These are phyloP conservation scores for Cebus imitator DNA, from an alignment of 2,113 vertebrate species.

Conservation along the genomic window DNA sequence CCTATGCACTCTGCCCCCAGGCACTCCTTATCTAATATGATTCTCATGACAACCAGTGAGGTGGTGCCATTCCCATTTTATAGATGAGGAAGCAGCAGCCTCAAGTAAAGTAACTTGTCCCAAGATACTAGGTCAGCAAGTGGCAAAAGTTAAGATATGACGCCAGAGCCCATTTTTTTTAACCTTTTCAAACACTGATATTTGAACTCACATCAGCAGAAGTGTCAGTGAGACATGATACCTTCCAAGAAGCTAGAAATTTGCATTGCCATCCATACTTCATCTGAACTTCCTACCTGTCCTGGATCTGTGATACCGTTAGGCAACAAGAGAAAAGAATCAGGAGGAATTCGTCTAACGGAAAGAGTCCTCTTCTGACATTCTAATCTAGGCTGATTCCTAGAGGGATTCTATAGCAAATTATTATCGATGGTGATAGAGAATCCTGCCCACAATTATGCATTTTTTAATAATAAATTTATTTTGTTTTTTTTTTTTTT, in stretches of 20 bases:
- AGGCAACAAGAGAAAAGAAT: neutral
- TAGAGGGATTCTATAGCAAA: neutral
- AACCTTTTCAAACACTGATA: neutral
- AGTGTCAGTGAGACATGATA: neutral
- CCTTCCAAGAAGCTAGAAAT: neutral
- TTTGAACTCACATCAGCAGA: neutral
- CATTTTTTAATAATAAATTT: neutral
- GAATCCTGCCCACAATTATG: neutral
- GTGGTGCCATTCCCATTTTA: neutral
- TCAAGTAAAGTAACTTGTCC: neutral
- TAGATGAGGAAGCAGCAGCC: neutral
- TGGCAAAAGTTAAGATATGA: neutral
- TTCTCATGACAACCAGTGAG: neutral
- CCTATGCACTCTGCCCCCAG: neutral
- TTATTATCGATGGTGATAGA: neutral
- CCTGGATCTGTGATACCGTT: neutral
- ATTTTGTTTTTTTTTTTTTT: neutral
- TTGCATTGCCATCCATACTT: neutral
- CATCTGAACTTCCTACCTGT: neutral
- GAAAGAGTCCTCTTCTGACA: neutral
- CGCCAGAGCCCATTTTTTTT: neutral
- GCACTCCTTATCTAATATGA: neutral
- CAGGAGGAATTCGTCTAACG: neutral
- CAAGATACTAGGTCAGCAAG: neutral
- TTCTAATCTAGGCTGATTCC: neutral